Base-by-base conservation (phyloP, 2,888 invertebrate genomes). In the Baronia brevicornis region DNA sequence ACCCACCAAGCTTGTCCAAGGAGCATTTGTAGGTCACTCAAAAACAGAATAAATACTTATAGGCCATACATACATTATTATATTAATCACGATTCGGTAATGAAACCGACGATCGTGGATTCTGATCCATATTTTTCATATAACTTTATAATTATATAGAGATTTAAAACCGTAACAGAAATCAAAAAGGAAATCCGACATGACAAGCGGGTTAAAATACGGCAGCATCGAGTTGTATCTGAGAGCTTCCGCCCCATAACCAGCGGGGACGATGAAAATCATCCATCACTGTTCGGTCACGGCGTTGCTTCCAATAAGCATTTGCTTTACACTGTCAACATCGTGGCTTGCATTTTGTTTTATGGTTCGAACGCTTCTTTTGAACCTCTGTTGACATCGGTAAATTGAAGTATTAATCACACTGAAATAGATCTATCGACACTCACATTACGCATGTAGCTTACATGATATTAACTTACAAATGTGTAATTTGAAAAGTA, bases 281-380 rank as follows among this genome's bases (percentile, higher is more conserved):
- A 69, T 77, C 64, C 71, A 77, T 77, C 78, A 77, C 65, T 59
- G 57, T 69, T 72, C 60, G 73, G 70, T 65, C 60, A 28, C 11
- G 12, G 12, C 17, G 21, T 52, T 61, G 49, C 54, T 56, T 57
- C 62, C 67, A 64, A 65, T 66, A 60, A 65, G 58, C 54, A 15
- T 29, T 13, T 24, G 23, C 18, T 24, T 18, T 23, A n/a, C 18
- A 22, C 22, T 30, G 11, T 26, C 20, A 13, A 26, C 15, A 17
- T 17, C 14, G 23, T 3, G 22, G 11, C 10, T 15, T 30, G 15
- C 23, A n/a, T 23, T 30, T 23, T 17, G 11, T 17, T 11, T 6
- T 15, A 22, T 5, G 15, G 13, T 7, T 22, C 10, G 9, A 15
- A 24, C 1, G 6, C 22, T 9, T 32, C 18, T 10, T 12, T 5